Evolutionary conservation across 2,888 invertebrate genomes (phyloP), one percentile per base, ranked within the genome.

Genomic region (Polydrusus pterygomalis): DNA sequence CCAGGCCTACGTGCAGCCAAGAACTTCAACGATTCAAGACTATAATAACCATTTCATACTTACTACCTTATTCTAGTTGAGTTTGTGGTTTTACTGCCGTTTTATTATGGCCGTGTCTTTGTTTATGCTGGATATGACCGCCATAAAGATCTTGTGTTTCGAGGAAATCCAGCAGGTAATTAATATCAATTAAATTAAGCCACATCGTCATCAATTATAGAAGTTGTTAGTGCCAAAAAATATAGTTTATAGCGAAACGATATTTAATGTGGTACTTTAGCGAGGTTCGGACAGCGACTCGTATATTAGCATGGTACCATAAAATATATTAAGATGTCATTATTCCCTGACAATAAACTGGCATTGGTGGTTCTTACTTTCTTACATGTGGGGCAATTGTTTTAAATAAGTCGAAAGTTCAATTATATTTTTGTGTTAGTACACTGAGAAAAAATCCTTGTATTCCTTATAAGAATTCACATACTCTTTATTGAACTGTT

Each of bases 161-260:
- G 77, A 70, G 77, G 80, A 81, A 67, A 80, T 73, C 77, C 77
- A 47, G 72, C 78, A 75, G 75, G 78, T 79, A 80, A 82, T 81
- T 81, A 82, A 81, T 82, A 81, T 81, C 80, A 82, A 82, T 82
- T 82, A 80, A 79, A 78, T 77, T 79, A 69, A 25, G 45, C 60
- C 34, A 58, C 58, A 69, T 69, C 58, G 47, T 38, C 58, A 38
- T 60, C 58, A 69, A 69, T 69, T 69, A 47, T 69, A 25, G 43
- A 45, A 13, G 69, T 47, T 58, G 47, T 69, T 69, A 69, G 47
- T 69, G 69, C 45, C 69, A 25, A 60, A 58, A 69, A 54, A 34
- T 58, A 58, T 43, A 45, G 20, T 69, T 69, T 69, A 69, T 69
- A 15, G 58, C 56, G 11, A 25, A 25, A 56, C 34, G 11, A 56